phyloP scores from a whole-genome alignment of 2,888 invertebrate species.

The Oasisia sp. region DNA sequence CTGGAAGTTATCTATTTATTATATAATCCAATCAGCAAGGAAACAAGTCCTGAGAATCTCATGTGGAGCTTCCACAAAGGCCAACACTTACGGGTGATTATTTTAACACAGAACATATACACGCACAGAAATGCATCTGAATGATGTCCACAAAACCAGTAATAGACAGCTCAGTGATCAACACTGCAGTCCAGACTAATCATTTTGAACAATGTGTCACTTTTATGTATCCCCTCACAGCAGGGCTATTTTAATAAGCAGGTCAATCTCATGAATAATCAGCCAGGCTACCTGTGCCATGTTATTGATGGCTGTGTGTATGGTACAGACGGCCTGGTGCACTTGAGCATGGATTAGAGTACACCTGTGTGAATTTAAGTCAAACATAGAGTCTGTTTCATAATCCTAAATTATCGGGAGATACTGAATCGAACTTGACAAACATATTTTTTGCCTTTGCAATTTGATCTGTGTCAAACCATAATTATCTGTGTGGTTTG shows the following conservation, averaged over 20 bases:
- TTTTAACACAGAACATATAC: neutral
- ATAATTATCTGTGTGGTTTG: neutral
- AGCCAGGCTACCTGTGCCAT: neutral
- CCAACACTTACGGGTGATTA: neutral
- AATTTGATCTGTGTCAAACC: neutral
- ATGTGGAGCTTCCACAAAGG: neutral
- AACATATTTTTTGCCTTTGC: neutral
- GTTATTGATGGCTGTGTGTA: neutral
- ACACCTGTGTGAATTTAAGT: neutral
- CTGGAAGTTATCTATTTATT: neutral
- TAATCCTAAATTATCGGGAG: neutral
- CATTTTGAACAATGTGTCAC: constrained; percentile 17
- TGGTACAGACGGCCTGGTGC: neutral
- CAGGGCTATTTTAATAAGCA: constrained; percentile 17
- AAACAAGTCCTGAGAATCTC: neutral
- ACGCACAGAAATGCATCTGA: neutral
- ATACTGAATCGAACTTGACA: neutral
- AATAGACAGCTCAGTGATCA: neutral
- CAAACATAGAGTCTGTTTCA: neutral
- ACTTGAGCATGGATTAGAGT: neutral
- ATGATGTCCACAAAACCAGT: neutral
- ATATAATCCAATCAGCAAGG: neutral
- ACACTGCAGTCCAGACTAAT: neutral
- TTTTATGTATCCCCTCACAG: constrained; percentile 4
- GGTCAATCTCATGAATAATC: constrained; percentile 17